Percentiles rank a stretch among this genome's conserved stretches.
Evolutionary conservation across 2,888 invertebrate species (phyloP).

Genomic region (Noctua pronuba): DNA sequence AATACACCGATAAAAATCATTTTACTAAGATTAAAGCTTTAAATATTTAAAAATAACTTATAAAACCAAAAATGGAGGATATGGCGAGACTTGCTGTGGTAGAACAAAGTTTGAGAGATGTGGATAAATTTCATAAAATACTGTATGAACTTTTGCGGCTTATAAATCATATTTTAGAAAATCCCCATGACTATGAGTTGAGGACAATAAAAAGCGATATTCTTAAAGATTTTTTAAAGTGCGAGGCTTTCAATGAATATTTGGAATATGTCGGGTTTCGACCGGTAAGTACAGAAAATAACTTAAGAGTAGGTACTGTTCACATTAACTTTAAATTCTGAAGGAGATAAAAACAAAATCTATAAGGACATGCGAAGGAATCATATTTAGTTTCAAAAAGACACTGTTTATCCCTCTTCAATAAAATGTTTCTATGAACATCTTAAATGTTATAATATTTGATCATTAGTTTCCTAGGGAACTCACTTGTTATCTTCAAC

Average conservation of each 20-base stretch:
- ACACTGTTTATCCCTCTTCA: neutral
- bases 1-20: slow-evolving; percentile 62
- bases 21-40: slow-evolving; percentile 47
- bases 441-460: neutral
- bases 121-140: slow-evolving; percentile 78
- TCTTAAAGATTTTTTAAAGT: slow-evolving; percentile 73
- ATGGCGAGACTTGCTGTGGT: slow-evolving; percentile 86
- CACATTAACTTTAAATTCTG: neutral
- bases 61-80: slow-evolving; percentile 82
- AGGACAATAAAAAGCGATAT: slow-evolving; percentile 78
- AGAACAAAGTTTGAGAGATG: slow-evolving; percentile 81
- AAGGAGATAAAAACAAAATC: slow-evolving; percentile 15
- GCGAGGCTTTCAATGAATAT: slow-evolving; percentile 82
- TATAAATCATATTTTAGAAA: slow-evolving; percentile 81
- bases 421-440: neutral
- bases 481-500: slow-evolving; percentile 8
- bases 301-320: neutral
- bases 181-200: slow-evolving; percentile 81
- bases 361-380: slow-evolving; percentile 1
- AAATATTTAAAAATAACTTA: slow-evolving; percentile 53
- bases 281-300: slow-evolving; percentile 73
- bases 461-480: neutral
- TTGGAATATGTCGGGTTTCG: slow-evolving; percentile 73
- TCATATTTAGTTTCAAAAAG: neutral
- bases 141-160: slow-evolving; percentile 79